These are phyloP conservation scores for Panagrolaimus sp. DNA, from an alignment of 1,140 invertebrate species.

Conservation along the genomic window DNA sequence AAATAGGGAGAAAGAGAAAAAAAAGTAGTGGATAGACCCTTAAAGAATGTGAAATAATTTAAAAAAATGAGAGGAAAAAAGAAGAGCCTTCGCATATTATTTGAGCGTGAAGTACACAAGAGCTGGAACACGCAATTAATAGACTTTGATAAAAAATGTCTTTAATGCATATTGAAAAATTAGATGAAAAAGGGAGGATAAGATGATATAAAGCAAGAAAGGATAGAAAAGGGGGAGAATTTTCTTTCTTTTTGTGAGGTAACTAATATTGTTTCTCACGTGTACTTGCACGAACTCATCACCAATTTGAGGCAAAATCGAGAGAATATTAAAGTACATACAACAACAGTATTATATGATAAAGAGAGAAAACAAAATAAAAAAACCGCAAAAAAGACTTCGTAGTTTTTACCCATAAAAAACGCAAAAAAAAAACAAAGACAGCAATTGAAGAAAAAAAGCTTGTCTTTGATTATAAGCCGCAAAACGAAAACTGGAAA, in stretches of 20 bases:
- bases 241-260: background rate
- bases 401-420: no score
- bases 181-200: background rate
- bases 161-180: background rate
- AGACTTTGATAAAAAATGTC: background rate
- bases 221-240: no score
- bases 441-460: background rate
- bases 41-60: no score
- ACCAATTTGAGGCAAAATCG: background rate
- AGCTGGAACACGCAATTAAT: conserved; percentile 5
- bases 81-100: no score
- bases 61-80: no score
- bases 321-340: background rate
- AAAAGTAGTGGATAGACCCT: no score
- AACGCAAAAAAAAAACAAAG: background rate
- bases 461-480: conserved; percentile 5
- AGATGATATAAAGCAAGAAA: no score
- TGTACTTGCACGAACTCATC: conserved; percentile 10
- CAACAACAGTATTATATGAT: no score
- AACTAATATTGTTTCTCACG: background rate
- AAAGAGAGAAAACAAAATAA: background rate
- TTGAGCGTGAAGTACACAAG: conserved; percentile 13
- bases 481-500: background rate
- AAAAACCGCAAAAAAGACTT: no score
- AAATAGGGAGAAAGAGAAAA: no score